Percentiles rank a stretch among this genome's conserved stretches.
Conservation (phyloP, 2,888 invertebrate species). For the Lasioglossum zephyrum region DNA sequence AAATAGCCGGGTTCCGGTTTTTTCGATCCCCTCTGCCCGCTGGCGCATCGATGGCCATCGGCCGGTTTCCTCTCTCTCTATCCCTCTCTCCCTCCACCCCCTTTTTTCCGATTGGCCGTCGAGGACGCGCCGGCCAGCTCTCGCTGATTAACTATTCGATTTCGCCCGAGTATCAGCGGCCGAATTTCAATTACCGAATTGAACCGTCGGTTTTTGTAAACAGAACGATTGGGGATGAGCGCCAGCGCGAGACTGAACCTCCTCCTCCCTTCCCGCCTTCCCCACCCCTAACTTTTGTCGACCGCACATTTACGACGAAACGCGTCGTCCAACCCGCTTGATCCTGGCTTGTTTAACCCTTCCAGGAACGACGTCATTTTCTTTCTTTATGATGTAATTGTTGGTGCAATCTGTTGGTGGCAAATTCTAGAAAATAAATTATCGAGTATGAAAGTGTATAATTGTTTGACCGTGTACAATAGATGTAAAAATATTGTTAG, state of each 20-base stretch:
- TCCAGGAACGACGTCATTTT: too few species aligned
- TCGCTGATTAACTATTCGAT: conserved; percentile 61
- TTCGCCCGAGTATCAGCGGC: conserved; percentile 41
- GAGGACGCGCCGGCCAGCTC: conserved; percentile 23
- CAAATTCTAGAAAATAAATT: too few species aligned
- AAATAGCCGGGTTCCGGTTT: conserved; percentile 32
- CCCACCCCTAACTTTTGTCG: conserved; percentile 46
- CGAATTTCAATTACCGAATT: conserved; percentile 67
- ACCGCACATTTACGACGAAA: conserved; percentile 43
- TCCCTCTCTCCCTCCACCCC: not conserved
- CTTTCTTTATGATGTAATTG: too few species aligned
- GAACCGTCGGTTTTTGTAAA: conserved; percentile 56
- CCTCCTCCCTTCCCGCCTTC: not conserved
- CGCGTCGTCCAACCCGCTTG: conserved; percentile 3
- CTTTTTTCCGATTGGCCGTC: conserved; percentile 15
- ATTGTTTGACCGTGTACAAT: too few species aligned
- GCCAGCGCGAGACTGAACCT: not conserved
- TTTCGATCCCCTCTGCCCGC: not conserved
- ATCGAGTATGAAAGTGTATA: too few species aligned
- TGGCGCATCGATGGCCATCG: not conserved
- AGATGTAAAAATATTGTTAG: too few species aligned
- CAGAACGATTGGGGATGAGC: conserved; percentile 9
- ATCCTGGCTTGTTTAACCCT: conserved; percentile 51
- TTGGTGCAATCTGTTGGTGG: too few species aligned
- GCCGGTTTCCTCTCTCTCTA: not conserved